Evolutionary conservation across 1,140 invertebrate genomes (phyloP), one percentile per base, ranked within the genome.

Genomic region (Eueides isabella): DNA sequence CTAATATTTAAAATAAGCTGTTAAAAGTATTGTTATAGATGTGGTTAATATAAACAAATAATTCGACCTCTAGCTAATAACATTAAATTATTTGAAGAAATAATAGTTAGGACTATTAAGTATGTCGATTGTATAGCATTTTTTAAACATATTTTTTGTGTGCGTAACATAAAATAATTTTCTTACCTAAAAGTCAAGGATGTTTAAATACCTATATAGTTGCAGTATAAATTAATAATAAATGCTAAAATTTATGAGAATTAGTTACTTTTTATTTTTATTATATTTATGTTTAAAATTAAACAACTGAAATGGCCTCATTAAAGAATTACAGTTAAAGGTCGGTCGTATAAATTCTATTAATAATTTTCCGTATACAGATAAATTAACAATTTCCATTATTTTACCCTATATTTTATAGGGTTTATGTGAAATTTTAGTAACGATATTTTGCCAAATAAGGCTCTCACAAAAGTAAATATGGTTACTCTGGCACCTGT

Each of bases 401-500:
- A 26, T 55, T 16, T 55, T 55, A 26, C 48, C 11, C 48, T 55
- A 55, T 55, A 26, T n/a, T n/a, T n/a, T n/a, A n/a, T n/a, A n/a
- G n/a, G n/a, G n/a, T 23, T 23, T 23, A 23, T 55, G 12, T 26
- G 19, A 55, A 55, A 55, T 55, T 23, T 23, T 55, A 55, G n/a
- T 55, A 7, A 55, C 4, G 48, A 0, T 4, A 26, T n/a, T n/a
- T n/a, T 0, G 2, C 23, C 48, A 55, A 55, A 55, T 55, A 55
- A 4, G 19, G 2, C 11, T 55, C 23, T 55, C 23, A 26, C 9
- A 26, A 23, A 55, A 55, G 14, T 30, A 44, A 62, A 63, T 38
- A 63, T 28, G 61, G 23, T 38, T 41, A 30, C 5, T 23, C 55
- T 70, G 19, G 61, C 70, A 72, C 61, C 69, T 74, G 76, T 62